Percentiles rank a stretch among this genome's conserved stretches.
Evolutionary conservation across 2,113 vertebrate genomes (phyloP).

Genomic region (Plecotus auritus): DNA sequence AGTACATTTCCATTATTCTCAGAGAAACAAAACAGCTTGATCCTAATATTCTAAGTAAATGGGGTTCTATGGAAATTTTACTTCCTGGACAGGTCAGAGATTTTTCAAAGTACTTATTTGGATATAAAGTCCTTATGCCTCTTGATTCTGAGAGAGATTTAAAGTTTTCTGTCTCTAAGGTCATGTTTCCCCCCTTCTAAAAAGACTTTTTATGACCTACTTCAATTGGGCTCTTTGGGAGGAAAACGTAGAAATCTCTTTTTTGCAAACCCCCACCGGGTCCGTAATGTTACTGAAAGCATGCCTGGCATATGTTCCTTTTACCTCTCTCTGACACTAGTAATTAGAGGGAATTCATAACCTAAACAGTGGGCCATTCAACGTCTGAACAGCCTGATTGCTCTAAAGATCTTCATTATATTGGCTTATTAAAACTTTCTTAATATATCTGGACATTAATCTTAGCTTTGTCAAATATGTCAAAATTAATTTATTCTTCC

Average conservation of each 20-base stretch:
- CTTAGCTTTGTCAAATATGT: neutral
- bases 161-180: slow-evolving; percentile 50
- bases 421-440: neutral
- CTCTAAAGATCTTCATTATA: neutral
- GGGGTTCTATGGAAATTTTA: slow-evolving; percentile 42
- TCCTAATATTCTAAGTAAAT: slow-evolving; percentile 43
- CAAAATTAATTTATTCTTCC: neutral
- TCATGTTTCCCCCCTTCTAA: slow-evolving; percentile 39
- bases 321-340: neutral
- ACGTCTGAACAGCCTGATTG: neutral
- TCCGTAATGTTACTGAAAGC: neutral
- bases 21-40: slow-evolving; percentile 66
- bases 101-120: slow-evolving; percentile 49
- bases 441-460: neutral
- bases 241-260: neutral
- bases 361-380: neutral
- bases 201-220: slow-evolving; percentile 33
- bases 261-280: neutral
- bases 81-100: slow-evolving; percentile 42
- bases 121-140: neutral
- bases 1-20: slow-evolving; percentile 64
- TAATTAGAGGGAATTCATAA: neutral
- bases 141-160: neutral
- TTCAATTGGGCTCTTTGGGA: neutral
- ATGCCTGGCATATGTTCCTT: neutral